These are phyloP conservation scores for Drosophila sordidula DNA, from an alignment of 2,888 invertebrate species.

Conservation along the genomic window DNA sequence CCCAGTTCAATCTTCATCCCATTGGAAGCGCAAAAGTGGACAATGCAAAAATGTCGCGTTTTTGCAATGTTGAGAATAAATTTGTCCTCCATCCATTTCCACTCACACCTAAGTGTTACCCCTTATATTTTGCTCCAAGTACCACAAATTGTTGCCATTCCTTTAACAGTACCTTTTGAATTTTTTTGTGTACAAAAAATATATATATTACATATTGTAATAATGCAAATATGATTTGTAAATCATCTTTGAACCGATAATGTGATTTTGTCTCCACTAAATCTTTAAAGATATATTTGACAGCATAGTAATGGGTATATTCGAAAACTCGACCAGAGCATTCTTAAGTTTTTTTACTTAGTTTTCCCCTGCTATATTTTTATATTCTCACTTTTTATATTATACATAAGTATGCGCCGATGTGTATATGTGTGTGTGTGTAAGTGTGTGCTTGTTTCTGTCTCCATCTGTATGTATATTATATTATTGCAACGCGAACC, in stretches of 20 bases:
- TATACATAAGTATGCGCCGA: conserved; percentile 42
- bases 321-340: not conserved
- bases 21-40: conserved; percentile 19
- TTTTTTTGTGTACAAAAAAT: too few species aligned
- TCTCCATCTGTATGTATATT: conserved; percentile 66
- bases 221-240: not conserved
- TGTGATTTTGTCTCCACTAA: too few species aligned
- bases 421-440: conserved; percentile 18
- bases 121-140: conserved; percentile 27
- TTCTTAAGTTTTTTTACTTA: conserved; percentile 12
- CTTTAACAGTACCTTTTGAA: conserved; percentile 26
- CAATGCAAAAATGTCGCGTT: conserved; percentile 52
- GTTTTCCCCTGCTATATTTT: conserved; percentile 51
- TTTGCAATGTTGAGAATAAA: conserved; percentile 61
- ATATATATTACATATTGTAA: too few species aligned
- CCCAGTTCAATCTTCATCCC: not conserved
- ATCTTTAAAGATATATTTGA: not conserved
- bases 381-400: conserved; percentile 77
- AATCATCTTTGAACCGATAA: not conserved
- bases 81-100: conserved; percentile 8
- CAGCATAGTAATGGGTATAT: conserved; percentile 10
- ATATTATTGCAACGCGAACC: conserved; percentile 83
- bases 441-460: not conserved
- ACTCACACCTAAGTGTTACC: not conserved
- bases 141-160: too few species aligned